phyloP scores from a whole-genome alignment of 30 jellyfish, hydroid and myxozoan species.

The Turritopsis rubra region DNA sequence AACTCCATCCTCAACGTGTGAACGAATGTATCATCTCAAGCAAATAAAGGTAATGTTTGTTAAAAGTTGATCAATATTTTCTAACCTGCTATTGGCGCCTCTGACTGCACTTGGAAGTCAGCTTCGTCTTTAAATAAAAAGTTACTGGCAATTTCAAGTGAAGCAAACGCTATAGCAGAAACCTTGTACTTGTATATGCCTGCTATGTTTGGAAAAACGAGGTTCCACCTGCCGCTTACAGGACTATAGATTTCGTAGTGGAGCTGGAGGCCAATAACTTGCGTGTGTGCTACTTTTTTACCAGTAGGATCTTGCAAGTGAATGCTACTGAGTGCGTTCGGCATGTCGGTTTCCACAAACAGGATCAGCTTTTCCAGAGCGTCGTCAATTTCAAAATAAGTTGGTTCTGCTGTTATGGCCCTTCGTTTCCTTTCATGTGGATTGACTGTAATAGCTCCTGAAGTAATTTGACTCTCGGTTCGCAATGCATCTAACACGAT shows the following conservation, averaged over 20 bases:
- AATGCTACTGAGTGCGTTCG: constrained; percentile 21
- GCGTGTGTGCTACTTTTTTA: constrained; percentile 13
- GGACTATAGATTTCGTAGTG: constrained; percentile 42
- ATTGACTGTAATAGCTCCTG: constrained; percentile 37
- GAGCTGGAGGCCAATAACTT: constrained; percentile 22
- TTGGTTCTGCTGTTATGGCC: neutral
- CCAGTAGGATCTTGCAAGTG: constrained; percentile 34
- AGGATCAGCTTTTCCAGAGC: constrained; percentile 29
- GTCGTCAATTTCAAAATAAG: constrained; percentile 33
- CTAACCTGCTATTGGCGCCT: neutral
- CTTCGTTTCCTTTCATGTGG: constrained; percentile 28
- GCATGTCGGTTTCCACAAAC: constrained; percentile 23
- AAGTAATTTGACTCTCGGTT: constrained; percentile 39
- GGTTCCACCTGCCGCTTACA: constrained; percentile 31
- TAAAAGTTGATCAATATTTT: neutral
- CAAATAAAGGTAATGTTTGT: too few relatives aligned
- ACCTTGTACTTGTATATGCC: constrained; percentile 30
- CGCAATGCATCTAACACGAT: constrained; percentile 39
- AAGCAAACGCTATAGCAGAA: constrained; percentile 4
- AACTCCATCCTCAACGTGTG: too few relatives aligned
- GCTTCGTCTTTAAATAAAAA: constrained; percentile 44
- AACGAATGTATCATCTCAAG: too few relatives aligned
- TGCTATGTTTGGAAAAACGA: constrained; percentile 17
- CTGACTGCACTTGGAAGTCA: constrained; percentile 1
- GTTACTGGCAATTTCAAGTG: constrained; percentile 21